A percentile compares a stretch with the other conserved stretches of the same genome.
These are phyloP conservation scores for Spisula solida DNA, from an alignment of 2,888 invertebrate species.

Conservation along the genomic window DNA sequence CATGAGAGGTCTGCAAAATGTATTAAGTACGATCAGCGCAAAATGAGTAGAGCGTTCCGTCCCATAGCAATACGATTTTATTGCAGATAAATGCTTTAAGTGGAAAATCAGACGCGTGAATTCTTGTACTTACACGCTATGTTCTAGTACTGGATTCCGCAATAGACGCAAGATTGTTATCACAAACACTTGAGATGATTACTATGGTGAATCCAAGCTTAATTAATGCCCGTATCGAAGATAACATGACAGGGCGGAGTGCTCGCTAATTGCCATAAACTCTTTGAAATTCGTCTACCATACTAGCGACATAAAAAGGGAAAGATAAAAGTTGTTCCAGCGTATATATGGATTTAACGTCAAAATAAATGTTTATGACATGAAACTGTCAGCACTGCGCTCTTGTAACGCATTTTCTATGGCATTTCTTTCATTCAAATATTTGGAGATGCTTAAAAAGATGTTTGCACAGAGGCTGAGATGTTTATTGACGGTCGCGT, in stretches of 20 bases:
- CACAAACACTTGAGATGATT: conserved; percentile 19
- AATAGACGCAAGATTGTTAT: background rate
- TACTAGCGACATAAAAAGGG: background rate
- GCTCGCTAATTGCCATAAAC: background rate
- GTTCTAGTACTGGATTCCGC: background rate
- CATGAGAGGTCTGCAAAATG: background rate
- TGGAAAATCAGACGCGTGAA: conserved; percentile 18
- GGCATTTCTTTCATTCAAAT: background rate
- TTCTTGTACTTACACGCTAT: background rate
- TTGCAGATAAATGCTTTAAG: conserved; percentile 21
- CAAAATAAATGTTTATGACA: background rate
- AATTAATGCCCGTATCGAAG: background rate
- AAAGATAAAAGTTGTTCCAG: background rate
- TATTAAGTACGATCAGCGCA: conserved; percentile 10
- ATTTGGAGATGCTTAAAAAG: too few relatives aligned
- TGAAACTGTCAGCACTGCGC: background rate
- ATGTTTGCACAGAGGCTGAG: too few relatives aligned
- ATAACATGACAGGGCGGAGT: background rate
- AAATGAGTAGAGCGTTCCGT: conserved; percentile 28
- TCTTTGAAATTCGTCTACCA: conserved; percentile 12
- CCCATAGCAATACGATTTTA: conserved; percentile 31
- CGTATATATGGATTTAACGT: background rate
- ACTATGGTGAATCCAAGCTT: background rate
- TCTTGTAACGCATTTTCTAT: background rate
- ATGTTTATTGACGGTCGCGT: too few relatives aligned